Percentiles rank a stretch among this genome's conserved stretches.
Conservation (phyloP, 2,797 vertebrate genomes). For the Xenops minutus region DNA sequence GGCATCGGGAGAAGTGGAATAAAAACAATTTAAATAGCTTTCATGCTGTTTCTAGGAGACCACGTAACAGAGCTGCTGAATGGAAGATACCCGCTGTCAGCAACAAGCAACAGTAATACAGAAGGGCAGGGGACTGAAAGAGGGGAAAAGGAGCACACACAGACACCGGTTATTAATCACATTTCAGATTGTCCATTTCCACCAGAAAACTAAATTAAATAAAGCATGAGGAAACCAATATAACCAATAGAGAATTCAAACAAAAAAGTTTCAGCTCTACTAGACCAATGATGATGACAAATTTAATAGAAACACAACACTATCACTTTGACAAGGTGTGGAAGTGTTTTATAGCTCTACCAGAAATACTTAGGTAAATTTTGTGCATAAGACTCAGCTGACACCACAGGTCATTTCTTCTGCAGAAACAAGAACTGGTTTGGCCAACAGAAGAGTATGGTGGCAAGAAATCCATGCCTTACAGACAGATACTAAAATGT, state of each 20-base stretch:
- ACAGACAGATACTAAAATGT: constrained; percentile 17
- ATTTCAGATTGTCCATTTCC: not conserved
- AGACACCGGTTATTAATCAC: not conserved
- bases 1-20: constrained; percentile 8
- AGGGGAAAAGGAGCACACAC: not conserved
- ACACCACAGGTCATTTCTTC: not conserved
- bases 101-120: not conserved
- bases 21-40: constrained; percentile 42
- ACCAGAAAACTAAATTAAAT: not conserved
- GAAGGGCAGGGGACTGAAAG: not conserved
- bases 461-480: not conserved
- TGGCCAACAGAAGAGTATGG: not conserved
- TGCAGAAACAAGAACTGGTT: not conserved
- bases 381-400: not conserved
- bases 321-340: not conserved
- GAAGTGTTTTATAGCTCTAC: not conserved
- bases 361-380: not conserved
- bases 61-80: not conserved
- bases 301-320: not conserved
- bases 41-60: constrained; percentile 40
- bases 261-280: not conserved
- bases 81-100: not conserved
- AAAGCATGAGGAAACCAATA: not conserved
- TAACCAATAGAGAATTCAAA: not conserved
- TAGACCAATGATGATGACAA: not conserved